Base-by-base conservation (phyloP, 1,140 invertebrate genomes). In the Laupala kohalensis region DNA sequence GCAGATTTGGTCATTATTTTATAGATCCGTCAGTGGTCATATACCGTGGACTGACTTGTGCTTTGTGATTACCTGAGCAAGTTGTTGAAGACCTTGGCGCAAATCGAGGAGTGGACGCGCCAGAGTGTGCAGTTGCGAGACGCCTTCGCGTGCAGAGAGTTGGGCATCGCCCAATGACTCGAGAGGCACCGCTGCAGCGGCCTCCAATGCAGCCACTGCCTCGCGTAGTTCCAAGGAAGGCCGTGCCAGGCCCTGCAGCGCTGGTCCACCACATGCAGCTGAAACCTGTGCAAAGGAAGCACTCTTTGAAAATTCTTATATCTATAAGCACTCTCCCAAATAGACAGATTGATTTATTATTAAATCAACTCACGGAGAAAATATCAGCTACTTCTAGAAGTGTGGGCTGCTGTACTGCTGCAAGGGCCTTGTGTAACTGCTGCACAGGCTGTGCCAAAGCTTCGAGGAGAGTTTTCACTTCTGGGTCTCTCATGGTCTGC, bases 381-480 rank as follows among this genome's bases (percentile, higher is more conserved):
- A 13, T 70, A 69, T 72, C 53, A 67, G 70, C 71, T 5, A 72
- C 63, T 66, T 75, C 74, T 53, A 76, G 69, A 2, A 76, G n/a
- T 23, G 65, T 65, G 25, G 71, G 69, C 27, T 73, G 69, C n/a
- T 67, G 25, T 12, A 73, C 37, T 67, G 30, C 23, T 6, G 66
- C 64, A 15, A 73, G 25, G 0, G 15, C 30, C n/a, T 26, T 63
- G 30, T 65, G 69, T 13, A 70, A 23, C 15, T 73, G 69, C 27
- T 66, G 27, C 4, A 67, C 62, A 5, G 69, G 27, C 25, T 37
- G 9, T 0, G 72, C 72, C 1, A 73, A 28, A 19, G 66, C 71
- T 67, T 71, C 67, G 6, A 73, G 62, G 27, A 29, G 1, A 12
- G 71, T 69, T 12, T 72, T 13, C 15, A 26, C 25, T 53, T 67